A percentile compares a stretch with the other conserved stretches of the same genome.
Evolutionary conservation across 2,113 vertebrate species (phyloP).

Genomic region (Varanus salvator): DNA sequence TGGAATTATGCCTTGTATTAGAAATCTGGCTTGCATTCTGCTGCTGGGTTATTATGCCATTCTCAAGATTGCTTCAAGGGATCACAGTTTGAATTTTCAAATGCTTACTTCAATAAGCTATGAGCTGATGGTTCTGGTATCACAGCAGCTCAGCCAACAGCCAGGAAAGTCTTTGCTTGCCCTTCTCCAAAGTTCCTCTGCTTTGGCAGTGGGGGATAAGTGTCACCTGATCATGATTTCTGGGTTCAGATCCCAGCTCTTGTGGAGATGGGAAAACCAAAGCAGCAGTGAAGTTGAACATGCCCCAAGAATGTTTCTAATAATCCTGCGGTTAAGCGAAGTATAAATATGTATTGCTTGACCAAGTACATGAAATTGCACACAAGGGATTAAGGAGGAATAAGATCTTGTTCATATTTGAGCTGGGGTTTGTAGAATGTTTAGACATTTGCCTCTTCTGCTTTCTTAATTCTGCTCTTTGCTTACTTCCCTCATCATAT

Average conservation of each 20-base stretch:
- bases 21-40: background rate
- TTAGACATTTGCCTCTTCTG: background rate
- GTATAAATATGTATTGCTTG: fast-evolving
- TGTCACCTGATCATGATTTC: background rate
- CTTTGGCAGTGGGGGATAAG: background rate
- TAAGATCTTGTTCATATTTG: background rate
- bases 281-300: background rate
- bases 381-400: background rate
- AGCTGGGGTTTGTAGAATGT: background rate
- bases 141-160: background rate
- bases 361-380: background rate
- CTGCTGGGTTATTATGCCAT: background rate
- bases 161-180: background rate
- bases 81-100: background rate
- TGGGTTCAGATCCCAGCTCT: background rate
- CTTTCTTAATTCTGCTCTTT: background rate
- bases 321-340: background rate
- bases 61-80: background rate
- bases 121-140: background rate
- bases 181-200: background rate
- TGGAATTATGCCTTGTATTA: background rate
- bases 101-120: background rate
- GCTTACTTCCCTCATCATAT: background rate
- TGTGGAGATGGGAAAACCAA: background rate
- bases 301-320: background rate